A percentile compares a stretch with the other conserved stretches of the same genome.
phyloP scores from a whole-genome alignment of 2,113 vertebrate species.

The Sphyrna mokarran region DNA sequence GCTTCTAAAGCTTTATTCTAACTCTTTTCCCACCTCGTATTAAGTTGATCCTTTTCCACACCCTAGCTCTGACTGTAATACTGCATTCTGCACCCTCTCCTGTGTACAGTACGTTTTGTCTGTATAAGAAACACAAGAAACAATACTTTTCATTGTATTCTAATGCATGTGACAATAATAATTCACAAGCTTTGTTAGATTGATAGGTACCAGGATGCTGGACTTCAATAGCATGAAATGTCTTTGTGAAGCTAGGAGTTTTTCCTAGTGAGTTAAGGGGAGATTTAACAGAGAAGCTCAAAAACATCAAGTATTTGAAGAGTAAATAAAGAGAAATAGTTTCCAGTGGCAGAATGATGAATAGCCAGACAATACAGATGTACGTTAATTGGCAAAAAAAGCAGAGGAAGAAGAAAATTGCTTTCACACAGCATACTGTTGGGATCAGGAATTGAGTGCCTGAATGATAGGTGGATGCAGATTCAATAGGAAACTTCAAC shows the following conservation, averaged over 20 bases:
- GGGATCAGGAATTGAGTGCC: not conserved
- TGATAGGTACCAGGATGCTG: not conserved
- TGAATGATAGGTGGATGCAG: not conserved
- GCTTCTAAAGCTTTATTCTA: too few species aligned
- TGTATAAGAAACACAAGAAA: too few species aligned
- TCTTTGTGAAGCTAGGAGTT: not conserved
- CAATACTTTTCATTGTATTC: too few species aligned
- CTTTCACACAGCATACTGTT: not conserved
- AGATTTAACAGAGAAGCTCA: not conserved
- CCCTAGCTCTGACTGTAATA: too few species aligned
- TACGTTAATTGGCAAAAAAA: not conserved
- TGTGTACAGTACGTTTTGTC: too few species aligned
- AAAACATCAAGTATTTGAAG: not conserved
- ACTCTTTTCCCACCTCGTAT: too few species aligned
- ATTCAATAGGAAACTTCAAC: not conserved
- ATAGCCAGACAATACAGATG: too few species aligned
- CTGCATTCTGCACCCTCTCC: too few species aligned
- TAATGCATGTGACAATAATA: too few species aligned
- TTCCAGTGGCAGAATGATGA: not conserved
- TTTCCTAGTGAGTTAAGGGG: not conserved
- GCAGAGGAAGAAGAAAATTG: not conserved
- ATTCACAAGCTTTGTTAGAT: not conserved
- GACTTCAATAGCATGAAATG: not conserved
- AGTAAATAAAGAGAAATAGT: not conserved
- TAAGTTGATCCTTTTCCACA: too few species aligned